Conservation (phyloP, 2,113 vertebrate genomes). For the Perca fluviatilis region DNA sequence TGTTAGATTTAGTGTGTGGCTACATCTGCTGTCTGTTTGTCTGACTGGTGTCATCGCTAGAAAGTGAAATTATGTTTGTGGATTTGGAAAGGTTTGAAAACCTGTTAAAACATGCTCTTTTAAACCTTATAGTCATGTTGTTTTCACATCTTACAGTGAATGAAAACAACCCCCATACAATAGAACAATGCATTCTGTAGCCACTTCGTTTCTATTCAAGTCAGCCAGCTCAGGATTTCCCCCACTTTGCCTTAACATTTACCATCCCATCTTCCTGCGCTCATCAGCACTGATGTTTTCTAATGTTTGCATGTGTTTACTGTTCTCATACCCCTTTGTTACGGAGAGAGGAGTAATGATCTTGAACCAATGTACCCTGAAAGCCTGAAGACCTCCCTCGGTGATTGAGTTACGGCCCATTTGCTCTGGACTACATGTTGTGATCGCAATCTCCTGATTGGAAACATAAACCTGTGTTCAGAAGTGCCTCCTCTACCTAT, state of each 20-base stretch:
- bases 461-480: conserved; percentile 61
- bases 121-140: conserved; percentile 19
- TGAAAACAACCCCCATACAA: conserved; percentile 50
- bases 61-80: conserved; percentile 32
- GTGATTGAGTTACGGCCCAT: conserved; percentile 66
- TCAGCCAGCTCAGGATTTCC: conserved; percentile 57
- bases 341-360: conserved; percentile 59
- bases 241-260: conserved; percentile 40
- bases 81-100: conserved; percentile 26
- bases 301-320: conserved; percentile 45
- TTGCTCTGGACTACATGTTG: conserved; percentile 65
- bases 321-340: conserved; percentile 51
- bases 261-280: conserved; percentile 42
- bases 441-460: conserved; percentile 74
- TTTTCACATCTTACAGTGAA: conserved; percentile 16
- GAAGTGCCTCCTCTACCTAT: conserved; percentile 33
- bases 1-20: conserved; percentile 37
- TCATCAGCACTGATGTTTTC: conserved; percentile 29
- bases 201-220: conserved; percentile 48
- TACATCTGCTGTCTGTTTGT: conserved; percentile 54
- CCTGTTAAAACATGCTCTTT: background rate
- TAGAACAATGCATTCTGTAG: conserved; percentile 63
- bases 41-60: conserved; percentile 21
- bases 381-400: conserved; percentile 60
- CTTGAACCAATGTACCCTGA: conserved; percentile 55